Evolutionary conservation across 2,888 invertebrate species (phyloP), one percentile per base, ranked within the genome.

Genomic region (Orthosia incerta): DNA sequence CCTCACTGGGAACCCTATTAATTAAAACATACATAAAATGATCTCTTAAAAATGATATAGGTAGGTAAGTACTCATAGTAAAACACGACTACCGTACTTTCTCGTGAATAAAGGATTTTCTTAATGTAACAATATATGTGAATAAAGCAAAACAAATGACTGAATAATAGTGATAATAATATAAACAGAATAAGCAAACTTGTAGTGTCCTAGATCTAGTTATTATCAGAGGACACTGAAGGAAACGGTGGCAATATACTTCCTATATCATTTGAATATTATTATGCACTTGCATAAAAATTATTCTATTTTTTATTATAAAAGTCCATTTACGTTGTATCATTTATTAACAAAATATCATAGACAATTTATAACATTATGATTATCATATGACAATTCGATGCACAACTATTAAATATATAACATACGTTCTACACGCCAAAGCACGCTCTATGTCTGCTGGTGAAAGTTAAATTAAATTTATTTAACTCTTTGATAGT

Each of bases 331-430:
- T n/a, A 59, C 60, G 39, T 70, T 60, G 20, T 60, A 80, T 67
- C 2, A 53, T 59, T n/a, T 23, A 20, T 39, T 39, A 61, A 61
- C 16, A 39, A 60, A 65, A 63, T 60, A 56, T 31, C 23, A 59
- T 60, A 20, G 61, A 50, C 50, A 53, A 15, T 59, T 39, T 31
- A 23, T 59, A 59, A 26, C 39, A 51, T 53, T 80, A 75, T n/a
- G 51, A 80, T 48, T 66, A 76, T 53, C 31, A 31, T 31, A 31
- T 5, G 61, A 76, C 16, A 56, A 81, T 77, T 77, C 82, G 76
- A 81, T 77, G 76, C 76, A 76, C 51, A 66, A 4, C 23, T 61
- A 60, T 75, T 65, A 45, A 74, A 63, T 59, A 13, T 80, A 53
- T 79, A 48, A 56, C 15, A 20, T 15, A 23, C 31, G 1, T 18